Percentiles rank a stretch among this genome's conserved stretches.
These are phyloP conservation scores for Nymphalis io DNA, from an alignment of 1,140 invertebrate species.

Conservation along the genomic window DNA sequence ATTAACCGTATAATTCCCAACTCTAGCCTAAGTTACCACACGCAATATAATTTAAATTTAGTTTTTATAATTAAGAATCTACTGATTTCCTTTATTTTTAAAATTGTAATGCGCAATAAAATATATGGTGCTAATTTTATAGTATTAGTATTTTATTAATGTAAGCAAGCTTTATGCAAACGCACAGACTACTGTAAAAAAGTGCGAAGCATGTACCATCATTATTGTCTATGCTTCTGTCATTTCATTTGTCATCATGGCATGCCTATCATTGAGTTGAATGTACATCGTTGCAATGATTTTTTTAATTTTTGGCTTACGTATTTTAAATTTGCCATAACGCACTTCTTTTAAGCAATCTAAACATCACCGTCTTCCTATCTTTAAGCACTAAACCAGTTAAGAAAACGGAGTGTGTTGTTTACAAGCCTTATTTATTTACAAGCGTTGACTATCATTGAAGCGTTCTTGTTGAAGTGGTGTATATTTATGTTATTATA, in stretches of 20 bases:
- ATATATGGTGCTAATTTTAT: too few relatives aligned
- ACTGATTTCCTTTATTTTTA: too few relatives aligned
- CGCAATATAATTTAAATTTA: too few relatives aligned
- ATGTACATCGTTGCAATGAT: constrained; percentile 32
- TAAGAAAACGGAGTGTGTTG: constrained; percentile 27
- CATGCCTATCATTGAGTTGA: constrained; percentile 29
- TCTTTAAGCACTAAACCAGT: constrained; percentile 21
- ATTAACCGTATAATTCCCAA: too few relatives aligned
- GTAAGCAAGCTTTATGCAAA: too few relatives aligned
- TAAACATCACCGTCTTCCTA: constrained; percentile 19
- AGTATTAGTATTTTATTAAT: too few relatives aligned
- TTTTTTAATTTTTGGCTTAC: constrained; percentile 37
- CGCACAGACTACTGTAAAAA: too few relatives aligned
- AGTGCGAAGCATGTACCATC: background rate
- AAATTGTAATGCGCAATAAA: too few relatives aligned
- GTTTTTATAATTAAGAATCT: too few relatives aligned
- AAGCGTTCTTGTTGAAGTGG: constrained; percentile 9
- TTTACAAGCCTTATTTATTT: constrained; percentile 30
- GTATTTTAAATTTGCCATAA: constrained; percentile 33
- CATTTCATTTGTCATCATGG: constrained; percentile 35
- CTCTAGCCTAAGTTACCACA: too few relatives aligned
- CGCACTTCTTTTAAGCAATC: constrained; percentile 24
- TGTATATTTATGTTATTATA: constrained; percentile 15
- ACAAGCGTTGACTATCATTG: constrained; percentile 26
- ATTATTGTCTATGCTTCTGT: constrained; percentile 8